Evolutionary conservation across 92 coral and sea anemone species (phyloP), one percentile per base, ranked within the genome.

Genomic region (Bergia puertoricense): DNA sequence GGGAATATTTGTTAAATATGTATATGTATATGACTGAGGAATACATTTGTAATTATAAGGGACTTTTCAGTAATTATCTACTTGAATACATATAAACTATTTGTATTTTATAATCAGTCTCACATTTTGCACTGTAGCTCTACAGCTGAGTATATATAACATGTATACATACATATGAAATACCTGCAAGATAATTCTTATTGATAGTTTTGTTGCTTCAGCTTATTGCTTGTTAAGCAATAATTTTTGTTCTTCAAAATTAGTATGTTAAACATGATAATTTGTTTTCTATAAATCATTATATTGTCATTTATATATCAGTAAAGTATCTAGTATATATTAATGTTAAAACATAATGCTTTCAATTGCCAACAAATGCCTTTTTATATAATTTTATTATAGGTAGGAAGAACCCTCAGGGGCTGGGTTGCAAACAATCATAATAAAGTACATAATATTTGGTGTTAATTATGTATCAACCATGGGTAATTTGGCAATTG

Each of bases 381-480:
- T 67, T 67, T 67, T 67, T 67, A 67, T 67, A 67, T 67, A 20
- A 22, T 20, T 67, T 22, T 67, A 20, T 20, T 67, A 67, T 65
- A 67, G 37, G 73, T 67, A 67, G 73, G 73, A 67, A 67, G 23
- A 14, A 67, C 73, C 73, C 6, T 20, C 37, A 67, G 3, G 8
- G 37, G 73, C 73, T 67, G 73, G 73, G 73, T 67, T 67, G 73
- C 73, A 67, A 67, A 67, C 37, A 67, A 20, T 67, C 73, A 67
- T 67, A 67, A 67, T 3, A 67, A 67, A 67, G 73, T 67, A 67
- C 73, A 67, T 67, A 20, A 67, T 67, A 67, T 67, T 67, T 67
- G 23, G 73, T 67, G 73, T 67, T 18, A 20, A 67, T 67, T 20
- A 67, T 67, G 73, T 67, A 22, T 67, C 73, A 67, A 67, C 73